Percentiles rank a stretch among this genome's conserved stretches.
These are phyloP conservation scores for Myzus persicae DNA, from an alignment of 1,140 invertebrate species.

Conservation along the genomic window DNA sequence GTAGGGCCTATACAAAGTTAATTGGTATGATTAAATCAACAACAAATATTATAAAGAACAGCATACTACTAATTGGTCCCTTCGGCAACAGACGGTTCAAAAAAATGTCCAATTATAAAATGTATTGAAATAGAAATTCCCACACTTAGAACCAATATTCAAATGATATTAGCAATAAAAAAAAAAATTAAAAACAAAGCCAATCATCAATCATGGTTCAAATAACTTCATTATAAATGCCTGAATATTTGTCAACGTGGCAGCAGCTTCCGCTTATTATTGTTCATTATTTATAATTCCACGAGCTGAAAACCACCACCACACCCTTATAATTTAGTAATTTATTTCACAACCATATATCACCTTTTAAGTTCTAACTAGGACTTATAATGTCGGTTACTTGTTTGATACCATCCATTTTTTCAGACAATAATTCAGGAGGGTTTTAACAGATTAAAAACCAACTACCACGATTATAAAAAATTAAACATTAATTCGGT, in stretches of 20 bases:
- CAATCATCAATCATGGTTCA: neutral
- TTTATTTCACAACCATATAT: conserved; percentile 20
- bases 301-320: neutral
- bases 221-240: neutral
- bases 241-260: conserved; percentile 31
- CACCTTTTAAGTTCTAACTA: conserved; percentile 1
- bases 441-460: conserved; percentile 11
- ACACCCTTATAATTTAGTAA: conserved; percentile 3
- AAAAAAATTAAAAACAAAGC: neutral
- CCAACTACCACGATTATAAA: neutral
- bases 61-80: neutral
- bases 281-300: conserved; percentile 36
- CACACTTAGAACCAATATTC: neutral
- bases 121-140: neutral
- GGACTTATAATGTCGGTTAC: conserved; percentile 1
- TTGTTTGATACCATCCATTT: conserved; percentile 10
- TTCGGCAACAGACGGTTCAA: neutral
- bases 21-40: conserved; percentile 15
- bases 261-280: neutral
- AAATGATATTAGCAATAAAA: neutral
- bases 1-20: neutral
- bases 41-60: neutral
- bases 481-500: neutral
- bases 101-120: conserved; percentile 6
- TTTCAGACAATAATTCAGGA: neutral